Evolutionary conservation across 2,113 vertebrate genomes (phyloP), one percentile per base, ranked within the genome.

Genomic region (Larimichthys polyactis): DNA sequence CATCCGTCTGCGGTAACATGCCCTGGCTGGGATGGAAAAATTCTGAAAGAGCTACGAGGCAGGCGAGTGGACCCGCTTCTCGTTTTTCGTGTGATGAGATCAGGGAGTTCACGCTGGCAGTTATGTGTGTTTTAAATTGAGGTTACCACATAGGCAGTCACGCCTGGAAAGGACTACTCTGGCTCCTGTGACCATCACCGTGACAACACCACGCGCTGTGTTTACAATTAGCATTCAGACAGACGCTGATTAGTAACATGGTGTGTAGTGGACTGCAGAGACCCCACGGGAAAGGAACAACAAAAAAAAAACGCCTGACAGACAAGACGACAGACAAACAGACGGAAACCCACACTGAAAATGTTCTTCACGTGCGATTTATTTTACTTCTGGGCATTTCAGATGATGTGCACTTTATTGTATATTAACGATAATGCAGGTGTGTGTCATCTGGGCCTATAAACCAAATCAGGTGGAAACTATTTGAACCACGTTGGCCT

Each of bases 141-240:
- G 78, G 75, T 85, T 84, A 84, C 52, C 67, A 51, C 85, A 71
- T 24, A 75, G 65, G 71, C 82, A 77, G 84, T 84, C 79, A 88
- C 29, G 85, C 67, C 79, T 68, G 15, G 68, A 86, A 71, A 68
- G 64, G 70, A 49, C 58, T 71, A 68, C 84, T 72, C 44, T 24
- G 22, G 46, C 87, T 79, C 80, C 71, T 2, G 43, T 82, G 12
- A 48, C 67, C 80, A 46, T 90, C 87, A 59, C 90, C 60, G 84
- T 91, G 87, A 91, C 88, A 85, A 90, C 87, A 82, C 46, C 88
- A 77, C 76, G 70, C 71, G 48, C 78, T 51, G 49, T 52, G 78
- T 82, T 91, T 81, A 80, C 83, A 90, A 88, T 92, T 86, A 92
- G 82, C 81, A 80, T 89, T 83, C 82, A 84, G 59, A 73, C 67